phyloP scores from a whole-genome alignment of 2,888 invertebrate species.

The Sarcophaga caerulescens region DNA sequence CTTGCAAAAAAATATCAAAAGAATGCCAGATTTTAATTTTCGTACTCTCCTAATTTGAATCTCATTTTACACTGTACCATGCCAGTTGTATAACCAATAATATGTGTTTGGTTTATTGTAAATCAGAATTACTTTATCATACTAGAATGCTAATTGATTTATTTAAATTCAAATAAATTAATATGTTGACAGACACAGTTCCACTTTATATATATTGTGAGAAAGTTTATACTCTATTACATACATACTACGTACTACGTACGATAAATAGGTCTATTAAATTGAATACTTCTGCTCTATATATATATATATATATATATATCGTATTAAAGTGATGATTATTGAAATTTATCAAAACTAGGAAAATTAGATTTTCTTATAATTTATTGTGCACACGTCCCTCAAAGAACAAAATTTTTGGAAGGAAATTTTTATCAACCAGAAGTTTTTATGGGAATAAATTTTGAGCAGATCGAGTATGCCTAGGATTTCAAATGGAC shows the following conservation, averaged over 20 bases:
- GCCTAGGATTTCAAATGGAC: neutral
- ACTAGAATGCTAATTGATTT: conserved; percentile 38
- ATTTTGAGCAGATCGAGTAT: no score
- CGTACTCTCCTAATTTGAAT: no score
- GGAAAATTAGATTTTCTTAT: neutral
- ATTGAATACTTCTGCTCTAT: neutral
- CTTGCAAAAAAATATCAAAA: no score
- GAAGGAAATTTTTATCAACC: neutral
- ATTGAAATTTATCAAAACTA: neutral
- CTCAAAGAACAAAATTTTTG: neutral
- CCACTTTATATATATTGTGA: conserved; percentile 34
- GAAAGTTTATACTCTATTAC: conserved; percentile 12
- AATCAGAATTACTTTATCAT: neutral
- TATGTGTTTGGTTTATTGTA: neutral
- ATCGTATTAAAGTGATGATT: neutral
- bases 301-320: no score
- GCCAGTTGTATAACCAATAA: neutral
- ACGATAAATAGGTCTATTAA: neutral
- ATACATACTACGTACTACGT: neutral
- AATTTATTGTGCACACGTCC: neutral
- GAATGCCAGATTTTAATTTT: no score
- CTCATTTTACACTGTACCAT: neutral
- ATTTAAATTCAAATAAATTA: conserved; percentile 53
- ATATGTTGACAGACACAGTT: conserved; percentile 50
- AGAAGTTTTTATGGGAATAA: no score